Evolutionary conservation across 2,113 vertebrate species (phyloP), one percentile per base, ranked within the genome.

Genomic region (Stigmatopora nigra): DNA sequence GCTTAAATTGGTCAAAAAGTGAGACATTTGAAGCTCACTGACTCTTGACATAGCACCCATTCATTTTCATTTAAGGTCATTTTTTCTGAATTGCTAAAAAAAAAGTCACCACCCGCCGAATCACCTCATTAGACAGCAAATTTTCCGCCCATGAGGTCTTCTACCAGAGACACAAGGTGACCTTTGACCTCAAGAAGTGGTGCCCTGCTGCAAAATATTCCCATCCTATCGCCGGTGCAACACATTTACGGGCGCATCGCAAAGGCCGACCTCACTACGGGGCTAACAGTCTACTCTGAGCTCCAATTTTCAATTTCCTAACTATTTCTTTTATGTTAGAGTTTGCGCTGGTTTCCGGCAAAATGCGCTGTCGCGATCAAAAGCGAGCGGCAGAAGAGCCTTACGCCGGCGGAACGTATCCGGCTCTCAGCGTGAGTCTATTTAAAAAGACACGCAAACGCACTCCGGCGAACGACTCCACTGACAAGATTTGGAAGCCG

Each of bases 401-500:
- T 76, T 56, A 72, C 68, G 55, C 64, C 60, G 10, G 45, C 53
- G 60, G 76, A 68, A 68, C 56, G 67, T 38, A 65, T 65, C 69
- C 68, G 49, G 36, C 55, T 64, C 47, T 56, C 25, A 14, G 65
- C 57, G 59, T 17, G 52, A 66, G 20, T 68, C 70, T 67, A 73
- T 56, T 56, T 25, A 41, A 60, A 41, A 60, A 38, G 35, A 19
- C 12, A 20, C 53, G 25, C 52, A 53, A 53, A 44, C 51, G 46
- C 22, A 68, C 51, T 59, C 67, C 13, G 66, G 25, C 61, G 66
- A 63, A 56, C 62, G 71, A 58, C 10, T 0, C 79, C 73, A 82
- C 3, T 81, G 83, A 78, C 81, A 71, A 75, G 68, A 67, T 60
- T 64, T 22, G 31, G 61, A 76, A 66, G 67, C 56, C 48, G 31